A percentile compares a stretch with the other conserved stretches of the same genome.
Conservation (phyloP, 2,797 vertebrate genomes). For the Bradypus variegatus region DNA sequence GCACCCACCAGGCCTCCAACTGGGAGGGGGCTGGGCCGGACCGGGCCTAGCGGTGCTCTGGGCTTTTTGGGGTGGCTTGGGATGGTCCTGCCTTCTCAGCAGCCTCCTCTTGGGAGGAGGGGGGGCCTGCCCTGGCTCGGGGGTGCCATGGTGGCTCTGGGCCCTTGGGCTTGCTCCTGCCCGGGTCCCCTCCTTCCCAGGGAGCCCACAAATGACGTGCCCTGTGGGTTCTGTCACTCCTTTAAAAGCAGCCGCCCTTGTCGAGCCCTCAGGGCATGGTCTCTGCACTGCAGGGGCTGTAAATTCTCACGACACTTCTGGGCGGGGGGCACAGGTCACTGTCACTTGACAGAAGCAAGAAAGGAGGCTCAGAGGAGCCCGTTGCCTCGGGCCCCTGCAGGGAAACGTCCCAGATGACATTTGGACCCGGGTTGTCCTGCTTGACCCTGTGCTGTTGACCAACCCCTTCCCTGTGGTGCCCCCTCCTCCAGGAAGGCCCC, state of each 20-base stretch:
- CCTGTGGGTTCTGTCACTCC: neutral
- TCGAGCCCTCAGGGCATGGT: too few species aligned
- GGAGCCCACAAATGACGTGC: neutral
- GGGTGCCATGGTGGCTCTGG: neutral
- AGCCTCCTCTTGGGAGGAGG: neutral
- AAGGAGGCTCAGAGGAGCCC: neutral
- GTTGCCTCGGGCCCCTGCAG: neutral
- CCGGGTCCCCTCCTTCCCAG: neutral
- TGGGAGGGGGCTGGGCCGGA: neutral
- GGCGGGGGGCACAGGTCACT: rapidly evolving
- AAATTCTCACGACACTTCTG: neutral
- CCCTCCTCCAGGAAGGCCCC: neutral
- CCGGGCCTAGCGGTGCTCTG: neutral
- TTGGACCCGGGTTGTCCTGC: neutral
- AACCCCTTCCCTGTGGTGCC: neutral
- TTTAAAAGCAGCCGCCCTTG: too few species aligned
- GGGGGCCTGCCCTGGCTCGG: neutral
- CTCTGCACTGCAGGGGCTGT: neutral
- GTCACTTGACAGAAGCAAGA: neutral
- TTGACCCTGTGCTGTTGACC: neutral
- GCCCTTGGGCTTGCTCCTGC: neutral
- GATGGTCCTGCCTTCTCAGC: neutral
- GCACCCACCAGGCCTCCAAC: neutral
- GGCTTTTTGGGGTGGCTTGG: neutral
- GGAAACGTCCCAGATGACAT: neutral